Evolutionary conservation across 2,113 vertebrate genomes (phyloP).

Genomic region (Hyaena hyaena): DNA sequence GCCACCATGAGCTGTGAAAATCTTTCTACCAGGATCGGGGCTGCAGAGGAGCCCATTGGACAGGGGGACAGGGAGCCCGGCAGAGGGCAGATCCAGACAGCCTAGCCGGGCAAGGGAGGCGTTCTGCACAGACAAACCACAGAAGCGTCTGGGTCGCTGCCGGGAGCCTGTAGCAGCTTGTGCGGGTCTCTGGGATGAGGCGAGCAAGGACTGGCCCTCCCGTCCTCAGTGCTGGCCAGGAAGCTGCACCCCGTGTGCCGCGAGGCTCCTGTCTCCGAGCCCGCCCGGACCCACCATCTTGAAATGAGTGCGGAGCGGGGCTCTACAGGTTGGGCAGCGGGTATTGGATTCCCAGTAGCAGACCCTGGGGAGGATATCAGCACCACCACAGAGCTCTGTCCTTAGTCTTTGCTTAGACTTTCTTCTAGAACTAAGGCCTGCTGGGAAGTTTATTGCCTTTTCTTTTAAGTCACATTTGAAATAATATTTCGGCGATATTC

Average conservation of each 20-base stretch:
- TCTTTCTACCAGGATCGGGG: not conserved
- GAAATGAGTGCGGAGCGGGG: not conserved
- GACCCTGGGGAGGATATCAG: not conserved
- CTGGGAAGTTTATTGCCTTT: not conserved
- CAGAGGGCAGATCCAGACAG: not conserved
- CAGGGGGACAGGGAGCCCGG: not conserved
- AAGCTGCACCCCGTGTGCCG: not conserved
- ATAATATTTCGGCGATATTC: not conserved
- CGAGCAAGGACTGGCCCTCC: not conserved
- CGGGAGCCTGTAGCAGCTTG: constrained; percentile 71
- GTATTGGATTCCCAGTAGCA: not conserved
- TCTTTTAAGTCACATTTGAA: not conserved
- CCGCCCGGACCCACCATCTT: not conserved
- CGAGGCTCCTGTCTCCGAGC: not conserved
- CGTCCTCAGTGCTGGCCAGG: not conserved
- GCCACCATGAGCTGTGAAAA: accelerated
- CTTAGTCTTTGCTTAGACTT: not conserved
- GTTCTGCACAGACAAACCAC: constrained; percentile 58
- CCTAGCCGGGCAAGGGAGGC: constrained; percentile 25
- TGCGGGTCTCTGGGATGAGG: not conserved
- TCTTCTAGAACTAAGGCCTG: not conserved
- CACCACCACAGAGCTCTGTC: not conserved
- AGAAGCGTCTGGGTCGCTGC: constrained; percentile 18
- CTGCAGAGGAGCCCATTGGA: not conserved
- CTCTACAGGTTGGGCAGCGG: accelerated